Conservation (phyloP, 2,113 vertebrate species). For the Mesembrinibis cayennensis region DNA sequence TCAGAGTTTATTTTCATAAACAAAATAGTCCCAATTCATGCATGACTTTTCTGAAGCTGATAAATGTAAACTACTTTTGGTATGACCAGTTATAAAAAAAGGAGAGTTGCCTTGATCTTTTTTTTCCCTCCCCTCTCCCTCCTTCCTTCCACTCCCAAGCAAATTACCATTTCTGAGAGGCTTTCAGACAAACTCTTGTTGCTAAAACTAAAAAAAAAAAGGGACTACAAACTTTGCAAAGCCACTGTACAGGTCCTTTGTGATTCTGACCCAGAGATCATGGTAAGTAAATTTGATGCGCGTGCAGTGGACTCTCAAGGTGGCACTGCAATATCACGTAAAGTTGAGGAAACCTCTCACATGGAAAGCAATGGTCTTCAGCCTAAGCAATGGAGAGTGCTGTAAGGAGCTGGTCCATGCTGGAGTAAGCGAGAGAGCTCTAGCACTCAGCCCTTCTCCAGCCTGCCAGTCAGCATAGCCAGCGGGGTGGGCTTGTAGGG, state of each 20-base stretch:
- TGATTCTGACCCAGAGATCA: neutral
- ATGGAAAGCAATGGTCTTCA: neutral
- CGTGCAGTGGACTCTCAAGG: neutral
- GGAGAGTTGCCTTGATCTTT: neutral
- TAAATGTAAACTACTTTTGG: neutral
- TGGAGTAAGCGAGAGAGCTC: neutral
- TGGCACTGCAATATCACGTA: neutral
- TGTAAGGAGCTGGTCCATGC: neutral
- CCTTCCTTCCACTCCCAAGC: fast-evolving
- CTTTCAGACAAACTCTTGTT: no score
- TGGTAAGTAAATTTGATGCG: neutral
- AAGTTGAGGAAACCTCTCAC: neutral
- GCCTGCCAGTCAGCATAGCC: neutral
- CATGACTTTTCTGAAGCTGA: neutral
- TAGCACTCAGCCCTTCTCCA: neutral
- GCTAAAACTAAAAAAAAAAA: no score
- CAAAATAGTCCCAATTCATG: neutral
- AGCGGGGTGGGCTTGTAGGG: neutral
- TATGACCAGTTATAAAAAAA: neutral
- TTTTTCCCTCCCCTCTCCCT: neutral
- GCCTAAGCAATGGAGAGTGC: neutral
- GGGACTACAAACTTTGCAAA: no score
- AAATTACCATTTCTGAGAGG: neutral
- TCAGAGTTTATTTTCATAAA: neutral
- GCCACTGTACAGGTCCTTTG: neutral